Percentiles rank a stretch among this genome's conserved stretches.
Evolutionary conservation across 2,797 vertebrate genomes (phyloP).

Genomic region (Pangasius mekongensis): DNA sequence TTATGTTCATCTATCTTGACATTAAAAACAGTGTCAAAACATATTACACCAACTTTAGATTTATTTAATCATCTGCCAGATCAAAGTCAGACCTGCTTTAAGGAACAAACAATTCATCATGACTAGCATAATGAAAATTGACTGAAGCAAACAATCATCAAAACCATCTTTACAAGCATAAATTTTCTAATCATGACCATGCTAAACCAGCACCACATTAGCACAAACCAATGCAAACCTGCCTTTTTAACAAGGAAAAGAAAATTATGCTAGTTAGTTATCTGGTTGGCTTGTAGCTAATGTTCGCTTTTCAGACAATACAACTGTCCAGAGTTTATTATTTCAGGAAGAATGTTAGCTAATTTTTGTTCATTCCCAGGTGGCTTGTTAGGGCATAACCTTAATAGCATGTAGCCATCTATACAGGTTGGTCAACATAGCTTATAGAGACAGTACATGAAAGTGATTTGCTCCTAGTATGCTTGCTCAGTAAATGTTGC

Average conservation of each 20-base stretch:
- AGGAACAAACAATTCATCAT: neutral
- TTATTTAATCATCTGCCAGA: neutral
- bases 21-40: neutral
- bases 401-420: neutral
- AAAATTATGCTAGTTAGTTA: neutral
- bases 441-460: neutral
- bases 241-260: neutral
- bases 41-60: neutral
- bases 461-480: neutral
- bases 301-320: neutral
- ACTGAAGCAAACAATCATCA: neutral
- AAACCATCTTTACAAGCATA: neutral
- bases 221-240: neutral
- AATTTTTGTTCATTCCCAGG: neutral
- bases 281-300: neutral
- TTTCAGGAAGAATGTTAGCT: neutral
- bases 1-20: neutral
- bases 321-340: neutral
- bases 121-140: neutral
- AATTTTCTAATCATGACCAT: neutral
- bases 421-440: neutral
- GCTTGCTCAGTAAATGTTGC: neutral
- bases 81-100: neutral
- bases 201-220: neutral
- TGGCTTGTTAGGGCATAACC: neutral